Evolutionary conservation across 2,113 vertebrate genomes (phyloP).

Genomic region (Percina caprodes): DNA sequence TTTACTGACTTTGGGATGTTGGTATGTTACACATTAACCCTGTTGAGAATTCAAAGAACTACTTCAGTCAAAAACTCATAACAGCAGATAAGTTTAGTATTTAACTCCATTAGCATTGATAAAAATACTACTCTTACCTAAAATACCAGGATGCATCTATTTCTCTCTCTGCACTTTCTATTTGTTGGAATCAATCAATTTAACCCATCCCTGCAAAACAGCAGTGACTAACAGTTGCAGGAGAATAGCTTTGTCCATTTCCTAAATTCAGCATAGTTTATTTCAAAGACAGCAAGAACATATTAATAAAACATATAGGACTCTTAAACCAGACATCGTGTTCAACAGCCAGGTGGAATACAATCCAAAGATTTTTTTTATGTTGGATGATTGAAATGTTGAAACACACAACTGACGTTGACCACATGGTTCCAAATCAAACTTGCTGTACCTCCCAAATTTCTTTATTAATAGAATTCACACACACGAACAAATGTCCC

Average conservation of each 20-base stretch:
- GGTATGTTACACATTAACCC: not conserved
- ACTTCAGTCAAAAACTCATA: not conserved
- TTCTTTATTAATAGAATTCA: not conserved
- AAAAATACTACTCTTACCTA: too few species aligned
- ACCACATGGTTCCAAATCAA: not conserved
- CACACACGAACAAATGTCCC: not conserved
- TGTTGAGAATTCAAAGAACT: not conserved
- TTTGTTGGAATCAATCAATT: conserved; percentile 9
- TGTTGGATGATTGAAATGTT: not conserved
- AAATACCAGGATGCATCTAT: conserved; percentile 13
- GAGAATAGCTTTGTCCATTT: not conserved
- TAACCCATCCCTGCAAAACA: conserved; percentile 5
- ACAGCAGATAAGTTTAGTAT: not conserved
- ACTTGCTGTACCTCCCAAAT: not conserved
- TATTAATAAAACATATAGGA: not conserved
- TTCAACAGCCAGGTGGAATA: not conserved
- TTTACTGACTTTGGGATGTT: not conserved
- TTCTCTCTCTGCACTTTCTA: not conserved
- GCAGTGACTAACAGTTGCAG: conserved; percentile 11
- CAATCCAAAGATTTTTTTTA: not conserved
- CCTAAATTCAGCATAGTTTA: not conserved
- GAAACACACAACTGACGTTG: not conserved
- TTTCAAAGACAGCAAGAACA: not conserved
- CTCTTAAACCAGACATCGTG: not conserved
- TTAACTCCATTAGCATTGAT: conserved; percentile 29